Percentiles rank a stretch among this genome's conserved stretches.
Evolutionary conservation across 2,113 vertebrate species (phyloP).

Genomic region (Zapus hudsonius): DNA sequence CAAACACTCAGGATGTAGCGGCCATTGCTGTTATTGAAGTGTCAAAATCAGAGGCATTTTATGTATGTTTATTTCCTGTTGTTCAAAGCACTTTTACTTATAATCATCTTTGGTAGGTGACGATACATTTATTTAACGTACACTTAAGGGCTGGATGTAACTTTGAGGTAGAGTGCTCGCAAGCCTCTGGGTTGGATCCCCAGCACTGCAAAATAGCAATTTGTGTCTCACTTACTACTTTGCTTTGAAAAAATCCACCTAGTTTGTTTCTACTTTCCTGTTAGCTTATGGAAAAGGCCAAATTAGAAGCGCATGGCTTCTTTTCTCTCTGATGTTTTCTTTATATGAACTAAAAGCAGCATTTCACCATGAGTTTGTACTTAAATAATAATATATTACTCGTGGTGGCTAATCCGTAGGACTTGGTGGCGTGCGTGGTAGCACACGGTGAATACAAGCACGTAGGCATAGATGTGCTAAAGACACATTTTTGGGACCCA

Average conservation of each 20-base stretch:
- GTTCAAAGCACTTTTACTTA: neutral
- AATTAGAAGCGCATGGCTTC: neutral
- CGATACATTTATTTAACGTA: neutral
- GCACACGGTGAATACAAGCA: accelerated
- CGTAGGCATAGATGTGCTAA: too few relatives aligned
- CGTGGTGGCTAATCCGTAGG: too few relatives aligned
- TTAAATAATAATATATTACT: neutral
- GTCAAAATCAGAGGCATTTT: neutral
- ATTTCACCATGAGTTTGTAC: neutral
- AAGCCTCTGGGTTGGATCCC: neutral
- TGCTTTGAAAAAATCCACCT: neutral
- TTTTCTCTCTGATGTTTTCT: neutral
- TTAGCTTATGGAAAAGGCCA: neutral
- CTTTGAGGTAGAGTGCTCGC: neutral
- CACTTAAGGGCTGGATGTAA: neutral
- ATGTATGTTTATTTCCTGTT: neutral
- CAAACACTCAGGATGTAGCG: accelerated
- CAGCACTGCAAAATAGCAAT: neutral
- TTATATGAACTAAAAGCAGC: neutral
- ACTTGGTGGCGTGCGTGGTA: accelerated
- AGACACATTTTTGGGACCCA: accelerated
- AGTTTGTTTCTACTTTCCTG: accelerated
- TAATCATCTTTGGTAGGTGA: neutral
- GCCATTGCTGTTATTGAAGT: accelerated
- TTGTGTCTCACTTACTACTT: neutral